A percentile compares a stretch with the other conserved stretches of the same genome.
Conservation (phyloP, 2,888 invertebrate genomes). For the Pherbina coryleti region DNA sequence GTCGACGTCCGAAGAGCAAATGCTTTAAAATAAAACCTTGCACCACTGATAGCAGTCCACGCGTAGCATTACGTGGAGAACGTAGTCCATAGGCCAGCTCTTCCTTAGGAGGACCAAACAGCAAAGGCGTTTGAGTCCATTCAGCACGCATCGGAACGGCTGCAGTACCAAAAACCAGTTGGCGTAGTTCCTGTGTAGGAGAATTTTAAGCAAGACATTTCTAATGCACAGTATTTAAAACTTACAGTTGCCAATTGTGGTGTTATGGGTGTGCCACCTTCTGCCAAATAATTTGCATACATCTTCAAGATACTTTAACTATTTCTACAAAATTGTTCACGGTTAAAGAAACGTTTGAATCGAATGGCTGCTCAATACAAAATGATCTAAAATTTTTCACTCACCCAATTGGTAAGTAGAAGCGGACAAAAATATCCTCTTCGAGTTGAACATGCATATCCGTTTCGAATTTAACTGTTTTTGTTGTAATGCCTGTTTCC, state of each 20-base stretch:
- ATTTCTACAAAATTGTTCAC: background rate
- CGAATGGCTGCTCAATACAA: conserved; percentile 17
- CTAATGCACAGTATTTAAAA: conserved; percentile 37
- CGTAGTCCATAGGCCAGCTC: conserved; percentile 74
- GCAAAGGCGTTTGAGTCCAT: conserved; percentile 79
- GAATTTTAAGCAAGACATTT: background rate
- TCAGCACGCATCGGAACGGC: conserved; percentile 79
- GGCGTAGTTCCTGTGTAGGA: conserved; percentile 73
- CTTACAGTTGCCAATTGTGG: conserved; percentile 77
- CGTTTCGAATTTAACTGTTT: background rate
- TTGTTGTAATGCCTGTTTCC: background rate
- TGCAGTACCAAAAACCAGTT: conserved; percentile 76
- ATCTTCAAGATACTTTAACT: conserved; percentile 46
- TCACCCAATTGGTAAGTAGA: background rate
- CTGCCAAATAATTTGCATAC: conserved; percentile 68
- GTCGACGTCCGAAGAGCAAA: conserved; percentile 73
- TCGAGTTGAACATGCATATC: background rate
- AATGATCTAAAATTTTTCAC: conserved; percentile 35
- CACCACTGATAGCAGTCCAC: conserved; percentile 75
- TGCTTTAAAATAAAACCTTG: conserved; percentile 80
- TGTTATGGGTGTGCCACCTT: conserved; percentile 75
- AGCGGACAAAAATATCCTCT: conserved; percentile 41
- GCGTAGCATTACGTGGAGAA: conserved; percentile 76
- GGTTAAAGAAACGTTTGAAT: conserved; percentile 15
- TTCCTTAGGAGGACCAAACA: conserved; percentile 72